Evolutionary conservation across 2,888 invertebrate species (phyloP).

Genomic region (Tuta absoluta): DNA sequence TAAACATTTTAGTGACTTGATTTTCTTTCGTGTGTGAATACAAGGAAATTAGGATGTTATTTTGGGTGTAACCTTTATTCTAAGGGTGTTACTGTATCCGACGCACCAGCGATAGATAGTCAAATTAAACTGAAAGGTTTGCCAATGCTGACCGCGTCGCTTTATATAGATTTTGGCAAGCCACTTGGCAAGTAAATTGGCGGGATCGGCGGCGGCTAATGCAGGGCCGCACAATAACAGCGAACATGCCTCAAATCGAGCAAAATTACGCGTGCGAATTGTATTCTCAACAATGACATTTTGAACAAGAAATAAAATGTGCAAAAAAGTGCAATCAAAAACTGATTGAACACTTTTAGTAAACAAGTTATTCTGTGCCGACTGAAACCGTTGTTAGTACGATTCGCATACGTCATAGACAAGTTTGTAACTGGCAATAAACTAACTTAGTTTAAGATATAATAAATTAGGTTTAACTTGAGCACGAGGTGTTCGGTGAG

Average conservation of each 20-base stretch:
- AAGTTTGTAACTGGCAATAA: constrained; percentile 73
- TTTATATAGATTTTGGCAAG: constrained; percentile 7
- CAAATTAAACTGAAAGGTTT: background rate
- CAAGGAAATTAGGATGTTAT: no score
- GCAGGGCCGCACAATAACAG: constrained; percentile 58
- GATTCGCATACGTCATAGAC: constrained; percentile 32
- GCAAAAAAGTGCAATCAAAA: background rate
- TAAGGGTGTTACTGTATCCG: background rate
- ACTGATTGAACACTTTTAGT: background rate
- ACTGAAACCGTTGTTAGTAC: background rate
- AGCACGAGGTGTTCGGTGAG: constrained; percentile 76
- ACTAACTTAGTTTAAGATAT: constrained; percentile 67
- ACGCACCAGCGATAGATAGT: background rate
- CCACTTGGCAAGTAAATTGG: constrained; percentile 45
- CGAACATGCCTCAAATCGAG: constrained; percentile 67
- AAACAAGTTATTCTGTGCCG: no score
- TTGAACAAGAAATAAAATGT: no score
- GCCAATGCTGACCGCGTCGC: background rate
- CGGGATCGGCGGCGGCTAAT: constrained; percentile 47
- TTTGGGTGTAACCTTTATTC: no score
- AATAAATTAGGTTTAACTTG: constrained; percentile 60
- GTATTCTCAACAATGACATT: background rate
- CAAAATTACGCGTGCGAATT: constrained; percentile 35
- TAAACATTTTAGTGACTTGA: no score
- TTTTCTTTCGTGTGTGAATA: no score